Percentiles rank a stretch among this genome's conserved stretches.
Conservation (phyloP, 1,140 invertebrate species). For the Notospermus geniculatus region DNA sequence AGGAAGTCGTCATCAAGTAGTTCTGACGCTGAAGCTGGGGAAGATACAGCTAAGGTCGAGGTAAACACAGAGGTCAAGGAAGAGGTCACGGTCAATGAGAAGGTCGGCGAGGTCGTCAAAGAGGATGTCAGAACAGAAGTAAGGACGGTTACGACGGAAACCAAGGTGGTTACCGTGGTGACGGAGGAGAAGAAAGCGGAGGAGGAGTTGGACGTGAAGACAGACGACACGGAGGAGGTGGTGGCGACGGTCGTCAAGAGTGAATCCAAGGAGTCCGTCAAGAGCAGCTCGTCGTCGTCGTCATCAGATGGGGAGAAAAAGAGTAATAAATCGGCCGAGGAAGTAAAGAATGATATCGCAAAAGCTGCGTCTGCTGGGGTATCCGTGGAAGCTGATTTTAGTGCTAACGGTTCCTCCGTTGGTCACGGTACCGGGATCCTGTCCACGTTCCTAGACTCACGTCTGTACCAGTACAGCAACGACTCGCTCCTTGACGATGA, state of each 20-base stretch:
- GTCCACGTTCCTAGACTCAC: background rate
- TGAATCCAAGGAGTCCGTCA: too few species aligned
- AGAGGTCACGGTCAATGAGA: background rate
- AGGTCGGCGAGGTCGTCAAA: background rate
- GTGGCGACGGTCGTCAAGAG: too few species aligned
- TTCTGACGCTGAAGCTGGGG: too few species aligned
- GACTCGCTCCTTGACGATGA: constrained; percentile 2
- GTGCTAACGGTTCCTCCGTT: background rate
- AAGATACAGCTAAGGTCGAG: too few species aligned
- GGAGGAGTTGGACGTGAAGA: background rate
- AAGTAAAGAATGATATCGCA: background rate
- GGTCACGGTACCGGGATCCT: background rate
- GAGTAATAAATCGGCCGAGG: background rate
- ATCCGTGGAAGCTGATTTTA: background rate
- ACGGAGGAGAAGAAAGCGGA: background rate
- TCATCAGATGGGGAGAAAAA: constrained; percentile 5
- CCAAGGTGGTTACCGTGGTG: background rate
- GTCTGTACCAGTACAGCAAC: constrained; percentile 7
- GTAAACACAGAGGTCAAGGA: background rate
- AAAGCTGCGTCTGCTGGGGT: constrained; percentile 8
- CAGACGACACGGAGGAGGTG: too few species aligned
- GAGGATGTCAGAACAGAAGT: background rate
- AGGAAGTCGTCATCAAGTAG: constrained; percentile 1
- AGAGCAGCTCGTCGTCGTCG: constrained; percentile 1
- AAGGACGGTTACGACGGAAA: too few species aligned